Evolutionary conservation across 2,888 invertebrate genomes (phyloP), one percentile per base, ranked within the genome.

Genomic region (Eurytoma adleriae): DNA sequence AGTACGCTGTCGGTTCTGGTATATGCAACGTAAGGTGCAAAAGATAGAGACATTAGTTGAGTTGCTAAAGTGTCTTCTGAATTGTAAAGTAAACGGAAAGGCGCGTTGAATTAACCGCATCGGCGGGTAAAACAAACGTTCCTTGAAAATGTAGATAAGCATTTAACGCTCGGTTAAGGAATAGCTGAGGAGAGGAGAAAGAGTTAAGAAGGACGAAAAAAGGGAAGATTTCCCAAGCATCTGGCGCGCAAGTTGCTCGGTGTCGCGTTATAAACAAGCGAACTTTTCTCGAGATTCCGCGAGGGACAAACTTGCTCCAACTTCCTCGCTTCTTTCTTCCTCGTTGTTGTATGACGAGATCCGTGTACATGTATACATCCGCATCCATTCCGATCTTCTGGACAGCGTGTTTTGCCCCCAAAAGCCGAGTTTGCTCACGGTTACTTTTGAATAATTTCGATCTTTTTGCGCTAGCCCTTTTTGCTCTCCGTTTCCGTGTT

Each of bases 81-180:
- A 10, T 54, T 48, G 48, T 2, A 40, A 64, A 48, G 48, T n/a
- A 64, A 64, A 64, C 18, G n/a, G 16, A 20, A 30, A n/a, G 10
- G 12, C 64, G n/a, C 64, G n/a, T n/a, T 1, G 27, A 68, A 68
- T 68, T 48, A 54, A 5, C 20, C 54, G 27, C 52, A 20, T 18
- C 59, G 12, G 30, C 3, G 24, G 4, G 50, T 48, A 72, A 52
- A 61, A 59, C 50, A 59, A 72, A 72, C 61, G 61, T 62, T 2
- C 30, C 52, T 40, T 10, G 12, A 56, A 40, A 67, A 74, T 57
- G 66, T 18, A 67, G 74, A 67, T 57, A 27, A 67, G 40, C 67
- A 57, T 74, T 74, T 67, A 67, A 74, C 50, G 67, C 30, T 48
- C 67, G 57, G 27, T 74, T 74, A 74, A 67, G 48, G 48, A 66